These are phyloP conservation scores for Podilymbus podiceps DNA, from an alignment of 2,113 vertebrate genomes.

Conservation along the genomic window DNA sequence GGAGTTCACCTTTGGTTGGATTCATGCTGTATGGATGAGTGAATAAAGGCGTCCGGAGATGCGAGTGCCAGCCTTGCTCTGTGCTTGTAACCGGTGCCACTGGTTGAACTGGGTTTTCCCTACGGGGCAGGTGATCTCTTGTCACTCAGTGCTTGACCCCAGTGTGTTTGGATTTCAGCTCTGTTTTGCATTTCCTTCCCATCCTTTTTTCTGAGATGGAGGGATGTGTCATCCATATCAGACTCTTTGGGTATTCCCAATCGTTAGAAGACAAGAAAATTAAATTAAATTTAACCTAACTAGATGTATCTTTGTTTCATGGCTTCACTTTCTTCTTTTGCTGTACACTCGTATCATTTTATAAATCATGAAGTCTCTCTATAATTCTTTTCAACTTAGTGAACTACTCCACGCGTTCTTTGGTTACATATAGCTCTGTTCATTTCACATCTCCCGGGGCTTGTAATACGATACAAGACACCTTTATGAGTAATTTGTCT, in stretches of 20 bases:
- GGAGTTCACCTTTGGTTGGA: background rate
- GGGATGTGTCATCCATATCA: background rate
- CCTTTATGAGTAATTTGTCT: background rate
- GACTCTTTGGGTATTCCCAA: background rate
- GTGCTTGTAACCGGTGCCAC: background rate
- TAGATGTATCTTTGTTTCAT: background rate
- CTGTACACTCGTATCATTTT: background rate
- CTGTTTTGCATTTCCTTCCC: background rate
- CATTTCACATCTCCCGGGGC: background rate
- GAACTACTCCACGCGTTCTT: background rate
- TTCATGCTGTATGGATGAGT: accelerated
- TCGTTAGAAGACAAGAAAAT: background rate
- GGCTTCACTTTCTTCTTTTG: background rate
- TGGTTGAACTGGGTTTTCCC: background rate
- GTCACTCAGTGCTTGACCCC: too few species aligned
- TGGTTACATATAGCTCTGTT: background rate
- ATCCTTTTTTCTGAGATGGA: background rate
- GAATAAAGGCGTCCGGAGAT: background rate
- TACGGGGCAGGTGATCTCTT: background rate
- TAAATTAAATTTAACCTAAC: background rate
- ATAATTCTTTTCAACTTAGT: background rate
- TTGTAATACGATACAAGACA: background rate
- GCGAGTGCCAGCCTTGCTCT: background rate
- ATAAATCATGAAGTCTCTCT: background rate
- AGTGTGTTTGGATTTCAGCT: accelerated